A percentile compares a stretch with the other conserved stretches of the same genome.
Evolutionary conservation across 35 echinoderm and acorn worm species (phyloP).

Genomic region (Ophiothrix spiculata): DNA sequence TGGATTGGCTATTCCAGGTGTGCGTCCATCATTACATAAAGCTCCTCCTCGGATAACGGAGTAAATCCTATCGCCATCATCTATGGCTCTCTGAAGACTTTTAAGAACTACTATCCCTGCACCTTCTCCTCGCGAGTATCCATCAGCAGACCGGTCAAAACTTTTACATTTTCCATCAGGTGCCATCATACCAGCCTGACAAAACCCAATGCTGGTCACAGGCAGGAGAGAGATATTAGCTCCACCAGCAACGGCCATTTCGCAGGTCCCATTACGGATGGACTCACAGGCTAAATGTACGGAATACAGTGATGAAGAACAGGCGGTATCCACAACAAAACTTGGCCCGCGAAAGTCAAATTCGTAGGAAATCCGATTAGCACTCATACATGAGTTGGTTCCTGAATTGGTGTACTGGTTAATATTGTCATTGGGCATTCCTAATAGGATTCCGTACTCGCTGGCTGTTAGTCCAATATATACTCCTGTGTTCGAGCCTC

Average conservation of each 20-base stretch:
- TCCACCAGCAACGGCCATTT: constrained; percentile 96
- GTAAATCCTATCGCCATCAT: constrained; percentile 91
- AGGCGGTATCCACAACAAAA: constrained; percentile 85
- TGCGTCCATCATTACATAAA: constrained; percentile 83
- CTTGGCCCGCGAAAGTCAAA: constrained; percentile 91
- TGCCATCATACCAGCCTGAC: constrained; percentile 90
- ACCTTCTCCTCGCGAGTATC: constrained; percentile 89
- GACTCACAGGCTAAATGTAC: constrained; percentile 91
- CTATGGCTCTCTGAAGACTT: constrained; percentile 72
- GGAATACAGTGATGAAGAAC: constrained; percentile 90
- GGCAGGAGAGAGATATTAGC: constrained; percentile 82
- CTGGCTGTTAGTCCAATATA: constrained; percentile 43
- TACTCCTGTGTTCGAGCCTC: constrained; percentile 49
- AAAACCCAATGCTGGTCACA: constrained; percentile 87
- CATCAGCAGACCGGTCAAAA: constrained; percentile 89
- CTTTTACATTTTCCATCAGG: constrained; percentile 97
- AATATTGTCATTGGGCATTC: constrained; percentile 84
- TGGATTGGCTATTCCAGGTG: constrained; percentile 88
- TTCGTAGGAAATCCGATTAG: constrained; percentile 94
- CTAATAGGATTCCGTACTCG: constrained; percentile 75
- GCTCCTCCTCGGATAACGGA: constrained; percentile 85
- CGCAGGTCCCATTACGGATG: constrained; percentile 72
- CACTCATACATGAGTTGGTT: constrained; percentile 79
- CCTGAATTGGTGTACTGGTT: constrained; percentile 98
- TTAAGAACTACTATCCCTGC: constrained; percentile 84